These are phyloP conservation scores for Odontamblyopus rebecca DNA, from an alignment of 2,797 vertebrate genomes.

Conservation along the genomic window DNA sequence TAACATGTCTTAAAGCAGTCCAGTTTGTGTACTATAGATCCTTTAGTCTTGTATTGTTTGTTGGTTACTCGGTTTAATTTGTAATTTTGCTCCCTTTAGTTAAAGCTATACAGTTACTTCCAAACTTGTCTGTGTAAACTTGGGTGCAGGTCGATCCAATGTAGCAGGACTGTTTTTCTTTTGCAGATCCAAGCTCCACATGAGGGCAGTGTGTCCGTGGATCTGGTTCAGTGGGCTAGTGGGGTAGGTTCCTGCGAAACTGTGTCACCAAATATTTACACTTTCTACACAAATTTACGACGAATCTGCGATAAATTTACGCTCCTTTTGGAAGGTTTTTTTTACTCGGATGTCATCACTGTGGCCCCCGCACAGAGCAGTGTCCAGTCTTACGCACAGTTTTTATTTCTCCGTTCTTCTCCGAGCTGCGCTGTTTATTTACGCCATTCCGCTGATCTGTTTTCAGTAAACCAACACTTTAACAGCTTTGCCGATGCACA, in stretches of 20 bases:
- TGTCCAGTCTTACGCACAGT: neutral
- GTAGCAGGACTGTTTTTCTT: too few relatives aligned
- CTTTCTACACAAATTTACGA: neutral
- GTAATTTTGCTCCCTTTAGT: too few relatives aligned
- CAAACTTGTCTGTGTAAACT: too few relatives aligned
- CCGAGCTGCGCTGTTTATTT: neutral
- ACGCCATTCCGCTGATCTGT: neutral
- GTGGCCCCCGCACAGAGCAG: neutral
- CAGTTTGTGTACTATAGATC: too few relatives aligned
- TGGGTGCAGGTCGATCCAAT: too few relatives aligned
- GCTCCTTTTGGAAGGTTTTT: neutral
- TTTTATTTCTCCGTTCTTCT: neutral
- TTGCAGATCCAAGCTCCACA: too few relatives aligned
- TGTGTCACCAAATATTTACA: neutral
- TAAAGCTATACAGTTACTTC: too few relatives aligned
- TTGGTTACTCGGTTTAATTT: too few relatives aligned
- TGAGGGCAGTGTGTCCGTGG: too few relatives aligned
- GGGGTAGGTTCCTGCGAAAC: neutral
- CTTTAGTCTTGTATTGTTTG: too few relatives aligned
- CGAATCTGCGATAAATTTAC: neutral
- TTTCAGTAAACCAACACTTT: neutral
- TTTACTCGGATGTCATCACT: neutral
- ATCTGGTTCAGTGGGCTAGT: neutral
- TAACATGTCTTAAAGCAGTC: too few relatives aligned
- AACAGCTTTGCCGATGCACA: neutral